These are phyloP conservation scores for Zootoca vivipara DNA, from an alignment of 2,113 vertebrate species.

Conservation along the genomic window DNA sequence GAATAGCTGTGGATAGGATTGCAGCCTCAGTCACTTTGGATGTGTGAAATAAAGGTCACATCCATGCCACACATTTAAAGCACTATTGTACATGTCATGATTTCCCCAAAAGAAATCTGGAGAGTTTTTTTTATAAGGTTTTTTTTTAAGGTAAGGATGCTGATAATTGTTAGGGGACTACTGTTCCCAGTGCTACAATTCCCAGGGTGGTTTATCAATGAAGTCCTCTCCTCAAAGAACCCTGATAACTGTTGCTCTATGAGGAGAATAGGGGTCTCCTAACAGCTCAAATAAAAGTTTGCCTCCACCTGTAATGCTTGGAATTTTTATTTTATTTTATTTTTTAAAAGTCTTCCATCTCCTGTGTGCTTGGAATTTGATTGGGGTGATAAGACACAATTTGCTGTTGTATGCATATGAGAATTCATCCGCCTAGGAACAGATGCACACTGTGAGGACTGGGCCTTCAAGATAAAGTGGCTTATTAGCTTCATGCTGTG, in stretches of 20 bases:
- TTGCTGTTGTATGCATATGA: not conserved
- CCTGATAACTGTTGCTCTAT: too few species aligned
- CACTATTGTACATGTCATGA: too few species aligned
- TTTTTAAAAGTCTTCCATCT: not conserved
- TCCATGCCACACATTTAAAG: not conserved
- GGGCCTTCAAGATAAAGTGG: conserved; percentile 55
- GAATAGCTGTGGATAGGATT: not conserved
- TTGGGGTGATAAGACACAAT: conserved; percentile 42
- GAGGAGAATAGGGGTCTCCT: too few species aligned
- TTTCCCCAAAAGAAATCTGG: too few species aligned
- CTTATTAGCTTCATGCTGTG: conserved; percentile 50
- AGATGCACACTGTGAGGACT: conserved; percentile 26
- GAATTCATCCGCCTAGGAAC: conserved; percentile 32
- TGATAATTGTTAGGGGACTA: too few species aligned
- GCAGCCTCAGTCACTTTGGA: not conserved
- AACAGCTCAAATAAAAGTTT: rapidly evolving
- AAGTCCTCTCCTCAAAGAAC: too few species aligned
- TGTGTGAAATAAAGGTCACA: not conserved
- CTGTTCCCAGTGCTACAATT: too few species aligned
- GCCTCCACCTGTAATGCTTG: not conserved
- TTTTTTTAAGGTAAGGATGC: too few species aligned
- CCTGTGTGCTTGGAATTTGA: conserved; percentile 21
- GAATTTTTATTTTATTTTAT: not conserved
- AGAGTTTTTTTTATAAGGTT: too few species aligned
- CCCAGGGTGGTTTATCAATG: too few species aligned